These are phyloP conservation scores for Gymnosoma rotundatum DNA, from an alignment of 2,888 invertebrate genomes.

Conservation along the genomic window DNA sequence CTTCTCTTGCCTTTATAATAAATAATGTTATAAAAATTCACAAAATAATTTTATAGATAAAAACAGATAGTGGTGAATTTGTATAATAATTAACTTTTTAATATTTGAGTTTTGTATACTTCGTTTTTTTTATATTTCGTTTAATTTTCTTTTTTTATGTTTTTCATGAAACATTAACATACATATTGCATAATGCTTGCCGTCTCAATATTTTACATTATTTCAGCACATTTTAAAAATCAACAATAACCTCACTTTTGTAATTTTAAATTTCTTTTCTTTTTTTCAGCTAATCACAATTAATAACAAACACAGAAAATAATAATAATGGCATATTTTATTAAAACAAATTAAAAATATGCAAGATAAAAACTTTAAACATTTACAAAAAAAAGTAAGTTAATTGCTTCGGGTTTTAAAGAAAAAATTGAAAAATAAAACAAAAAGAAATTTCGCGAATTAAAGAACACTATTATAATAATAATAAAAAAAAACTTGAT, in stretches of 20 bases:
- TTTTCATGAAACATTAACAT: not conserved
- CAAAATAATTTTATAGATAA: too few species aligned
- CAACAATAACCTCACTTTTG: constrained; percentile 9
- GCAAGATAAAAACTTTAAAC: constrained; percentile 44
- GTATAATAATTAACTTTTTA: too few species aligned
- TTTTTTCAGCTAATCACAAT: constrained; percentile 69
- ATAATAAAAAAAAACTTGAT: constrained; percentile 42
- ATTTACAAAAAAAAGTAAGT: constrained; percentile 47
- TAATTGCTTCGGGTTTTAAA: constrained; percentile 61
- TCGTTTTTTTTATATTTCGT: too few species aligned
- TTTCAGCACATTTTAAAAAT: not conserved
- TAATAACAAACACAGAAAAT: constrained; percentile 41
- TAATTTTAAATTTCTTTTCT: constrained; percentile 37
- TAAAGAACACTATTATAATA: constrained; percentile 61
- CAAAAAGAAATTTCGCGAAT: constrained; percentile 39
- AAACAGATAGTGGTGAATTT: too few species aligned
- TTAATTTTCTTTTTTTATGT: not conserved
- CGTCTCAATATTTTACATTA: not conserved
- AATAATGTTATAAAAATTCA: too few species aligned
- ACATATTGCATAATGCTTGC: not conserved
- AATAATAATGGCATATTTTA: constrained; percentile 43
- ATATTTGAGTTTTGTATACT: too few species aligned
- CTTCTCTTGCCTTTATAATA: too few species aligned
- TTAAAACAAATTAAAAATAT: constrained; percentile 36
- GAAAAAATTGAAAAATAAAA: constrained; percentile 34